Percentiles rank a stretch among this genome's conserved stretches.
Conservation (phyloP, 2,113 vertebrate species). For the Antechinus flavipes region DNA sequence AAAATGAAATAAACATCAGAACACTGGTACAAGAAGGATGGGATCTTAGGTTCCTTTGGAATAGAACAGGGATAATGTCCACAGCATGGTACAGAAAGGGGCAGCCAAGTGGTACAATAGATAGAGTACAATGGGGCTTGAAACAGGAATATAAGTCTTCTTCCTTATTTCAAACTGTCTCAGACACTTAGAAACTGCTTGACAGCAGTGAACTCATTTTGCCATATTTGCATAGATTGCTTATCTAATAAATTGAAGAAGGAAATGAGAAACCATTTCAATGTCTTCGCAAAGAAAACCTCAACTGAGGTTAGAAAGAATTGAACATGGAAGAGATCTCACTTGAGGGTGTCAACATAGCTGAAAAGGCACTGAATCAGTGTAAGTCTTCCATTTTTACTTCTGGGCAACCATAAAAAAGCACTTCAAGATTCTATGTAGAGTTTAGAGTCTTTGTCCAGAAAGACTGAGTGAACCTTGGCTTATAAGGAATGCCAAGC, state of each 20-base stretch:
- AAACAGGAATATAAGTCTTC: neutral
- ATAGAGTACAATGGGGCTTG: neutral
- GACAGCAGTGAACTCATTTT: no score
- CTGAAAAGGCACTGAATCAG: neutral
- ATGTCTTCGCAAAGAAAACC: neutral
- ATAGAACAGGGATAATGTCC: neutral
- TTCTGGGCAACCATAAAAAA: no score
- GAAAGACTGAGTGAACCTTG: no score
- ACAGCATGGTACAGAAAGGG: neutral
- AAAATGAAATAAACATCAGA: neutral
- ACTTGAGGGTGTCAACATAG: no score
- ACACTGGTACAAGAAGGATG: accelerated
- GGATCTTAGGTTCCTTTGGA: neutral
- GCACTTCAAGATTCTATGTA: no score
- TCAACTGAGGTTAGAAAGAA: neutral
- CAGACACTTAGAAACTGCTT: neutral
- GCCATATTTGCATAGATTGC: neutral
- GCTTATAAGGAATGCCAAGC: no score
- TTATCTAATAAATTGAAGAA: neutral
- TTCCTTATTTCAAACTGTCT: neutral
- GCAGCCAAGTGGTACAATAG: neutral
- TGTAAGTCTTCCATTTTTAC: no score
- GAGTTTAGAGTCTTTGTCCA: no score
- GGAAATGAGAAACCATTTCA: no score
- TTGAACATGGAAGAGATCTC: neutral